A percentile compares a stretch with the other conserved stretches of the same genome.
These are phyloP conservation scores for Rattus norvegicus DNA, from an alignment of 2,113 vertebrate species.

Conservation along the genomic window DNA sequence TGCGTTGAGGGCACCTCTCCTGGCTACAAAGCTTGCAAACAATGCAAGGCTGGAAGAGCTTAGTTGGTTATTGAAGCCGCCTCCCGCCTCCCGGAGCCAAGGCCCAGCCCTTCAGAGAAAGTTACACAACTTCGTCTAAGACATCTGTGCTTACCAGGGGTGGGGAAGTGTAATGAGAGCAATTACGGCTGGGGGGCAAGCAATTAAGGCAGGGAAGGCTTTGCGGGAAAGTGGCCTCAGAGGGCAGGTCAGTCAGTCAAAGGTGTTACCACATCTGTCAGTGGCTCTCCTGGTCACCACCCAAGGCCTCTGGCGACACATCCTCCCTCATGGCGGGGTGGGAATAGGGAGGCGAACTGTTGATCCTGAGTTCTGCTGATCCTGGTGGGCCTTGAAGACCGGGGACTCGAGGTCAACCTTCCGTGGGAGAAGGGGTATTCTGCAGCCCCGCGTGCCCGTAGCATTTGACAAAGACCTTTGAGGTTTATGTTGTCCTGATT, in stretches of 20 bases:
- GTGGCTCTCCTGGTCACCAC: background rate
- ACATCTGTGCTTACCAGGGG: background rate
- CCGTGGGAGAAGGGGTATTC: background rate
- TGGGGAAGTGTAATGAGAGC: background rate
- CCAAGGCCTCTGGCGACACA: background rate
- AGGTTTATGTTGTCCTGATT: background rate
- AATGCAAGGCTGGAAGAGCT: background rate
- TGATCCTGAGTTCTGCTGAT: background rate
- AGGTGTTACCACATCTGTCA: background rate
- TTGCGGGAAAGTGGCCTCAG: background rate
- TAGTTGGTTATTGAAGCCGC: constrained; percentile 17
- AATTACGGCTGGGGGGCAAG: constrained; percentile 41
- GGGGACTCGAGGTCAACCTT: background rate
- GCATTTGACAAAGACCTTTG: background rate
- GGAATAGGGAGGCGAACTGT: background rate
- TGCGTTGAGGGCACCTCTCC: background rate
- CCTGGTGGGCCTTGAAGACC: background rate
- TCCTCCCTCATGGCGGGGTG: background rate
- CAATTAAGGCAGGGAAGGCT: constrained; percentile 23
- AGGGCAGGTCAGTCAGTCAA: background rate
- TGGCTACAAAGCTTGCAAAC: background rate
- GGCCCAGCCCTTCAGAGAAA: background rate
- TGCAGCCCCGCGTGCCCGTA: accelerated
- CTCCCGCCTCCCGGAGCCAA: constrained; percentile 6
- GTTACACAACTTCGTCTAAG: constrained; percentile 54